These are phyloP conservation scores for Scaptomyza cyrtandrae DNA, from an alignment of 2,888 invertebrate species.

Conservation along the genomic window DNA sequence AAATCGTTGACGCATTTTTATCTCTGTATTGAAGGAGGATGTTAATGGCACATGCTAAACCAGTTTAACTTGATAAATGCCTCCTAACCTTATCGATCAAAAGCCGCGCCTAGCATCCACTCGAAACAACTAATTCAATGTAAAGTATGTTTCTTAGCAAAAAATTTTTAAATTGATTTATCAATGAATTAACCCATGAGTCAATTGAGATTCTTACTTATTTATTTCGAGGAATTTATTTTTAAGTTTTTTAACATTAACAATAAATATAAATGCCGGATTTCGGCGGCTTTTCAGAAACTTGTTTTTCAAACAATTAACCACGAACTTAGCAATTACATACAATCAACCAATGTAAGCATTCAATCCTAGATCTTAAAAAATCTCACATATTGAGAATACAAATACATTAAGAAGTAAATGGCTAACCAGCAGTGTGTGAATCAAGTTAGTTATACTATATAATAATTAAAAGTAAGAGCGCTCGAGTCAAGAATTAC, in stretches of 20 bases:
- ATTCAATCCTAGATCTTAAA: conserved; percentile 12
- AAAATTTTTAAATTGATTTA: not conserved
- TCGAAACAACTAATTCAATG: conserved; percentile 5
- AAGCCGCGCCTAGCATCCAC: conserved; percentile 28
- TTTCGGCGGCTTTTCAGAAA: not conserved
- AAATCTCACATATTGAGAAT: not conserved
- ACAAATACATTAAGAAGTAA: conserved; percentile 17
- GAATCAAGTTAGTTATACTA: conserved; percentile 33
- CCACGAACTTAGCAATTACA: conserved; percentile 10
- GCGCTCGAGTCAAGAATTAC: not conserved
- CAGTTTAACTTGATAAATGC: conserved; percentile 45
- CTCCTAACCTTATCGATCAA: conserved; percentile 37
- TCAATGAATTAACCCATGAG: conserved; percentile 1
- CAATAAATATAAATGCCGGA: not conserved
- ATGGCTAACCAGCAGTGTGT: conserved; percentile 32
- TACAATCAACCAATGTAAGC: conserved; percentile 2
- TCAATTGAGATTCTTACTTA: conserved; percentile 9
- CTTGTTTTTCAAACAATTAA: conserved; percentile 12
- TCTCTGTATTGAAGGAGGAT: conserved; percentile 19
- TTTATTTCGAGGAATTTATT: not conserved
- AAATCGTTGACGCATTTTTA: conserved; percentile 17
- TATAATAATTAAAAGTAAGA: not conserved
- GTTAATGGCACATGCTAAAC: conserved; percentile 30
- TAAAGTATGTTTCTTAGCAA: not conserved
- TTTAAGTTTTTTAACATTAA: not conserved